Evolutionary conservation across 2,888 invertebrate genomes (phyloP).

Genomic region (Chesias legatella): DNA sequence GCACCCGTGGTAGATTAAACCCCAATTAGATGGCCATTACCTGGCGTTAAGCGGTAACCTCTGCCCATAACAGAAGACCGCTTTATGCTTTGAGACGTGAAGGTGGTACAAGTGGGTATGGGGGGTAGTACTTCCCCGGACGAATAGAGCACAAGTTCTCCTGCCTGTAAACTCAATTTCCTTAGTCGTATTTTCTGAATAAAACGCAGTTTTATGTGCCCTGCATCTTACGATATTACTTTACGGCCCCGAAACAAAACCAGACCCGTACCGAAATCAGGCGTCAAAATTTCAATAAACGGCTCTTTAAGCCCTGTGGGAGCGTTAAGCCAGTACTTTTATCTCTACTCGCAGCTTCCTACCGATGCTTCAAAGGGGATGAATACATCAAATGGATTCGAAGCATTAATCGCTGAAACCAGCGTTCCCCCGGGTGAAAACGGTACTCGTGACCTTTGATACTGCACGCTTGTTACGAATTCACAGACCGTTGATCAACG

Average conservation of each 20-base stretch:
- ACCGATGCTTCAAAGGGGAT: slow-evolving; percentile 39
- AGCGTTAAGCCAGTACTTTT: slow-evolving; percentile 47
- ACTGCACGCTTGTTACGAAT: slow-evolving; percentile 35
- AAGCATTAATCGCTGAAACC: slow-evolving; percentile 62
- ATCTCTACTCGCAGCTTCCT: slow-evolving; percentile 37
- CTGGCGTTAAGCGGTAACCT: no score
- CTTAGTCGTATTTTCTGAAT: no score
- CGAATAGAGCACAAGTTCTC: no score
- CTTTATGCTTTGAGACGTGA: no score
- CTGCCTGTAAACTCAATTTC: no score
- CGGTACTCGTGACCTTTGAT: slow-evolving; percentile 39
- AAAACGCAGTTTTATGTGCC: no score
- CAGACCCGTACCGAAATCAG: slow-evolving; percentile 33
- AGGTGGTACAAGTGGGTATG: no score
- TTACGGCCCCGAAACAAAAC: slow-evolving; percentile 12
- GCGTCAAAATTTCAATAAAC: slow-evolving; percentile 38
- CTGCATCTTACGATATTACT: slow-evolving; percentile 1
- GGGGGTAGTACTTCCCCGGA: no score
- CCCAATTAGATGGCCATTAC: no score
- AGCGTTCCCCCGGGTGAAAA: slow-evolving; percentile 38
- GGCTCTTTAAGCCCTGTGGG: slow-evolving; percentile 38
- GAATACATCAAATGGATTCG: slow-evolving; percentile 65
- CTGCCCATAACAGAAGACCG: no score
- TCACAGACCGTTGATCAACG: not conserved
- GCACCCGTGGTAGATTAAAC: no score